Percentiles rank a stretch among this genome's conserved stretches.
phyloP scores from a whole-genome alignment of 2,888 invertebrate species.

The Eilema caniola region DNA sequence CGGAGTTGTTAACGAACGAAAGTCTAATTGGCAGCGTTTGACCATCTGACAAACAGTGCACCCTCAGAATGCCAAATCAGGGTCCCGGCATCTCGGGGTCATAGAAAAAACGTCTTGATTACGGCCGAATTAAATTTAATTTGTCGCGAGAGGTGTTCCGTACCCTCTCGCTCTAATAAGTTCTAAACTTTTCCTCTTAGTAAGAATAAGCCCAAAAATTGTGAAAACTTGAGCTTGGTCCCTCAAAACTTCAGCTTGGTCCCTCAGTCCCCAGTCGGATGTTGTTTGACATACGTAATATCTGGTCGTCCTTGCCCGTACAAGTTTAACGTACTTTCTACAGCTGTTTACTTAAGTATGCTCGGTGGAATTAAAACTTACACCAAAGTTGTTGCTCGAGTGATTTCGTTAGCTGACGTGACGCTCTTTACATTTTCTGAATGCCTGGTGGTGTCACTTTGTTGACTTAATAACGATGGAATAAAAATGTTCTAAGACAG shows the following conservation, averaged over 20 bases:
- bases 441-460: slow-evolving; percentile 4
- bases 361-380: slow-evolving; percentile 70
- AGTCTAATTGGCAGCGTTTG: slow-evolving; percentile 54
- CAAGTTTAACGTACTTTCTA: slow-evolving; percentile 57
- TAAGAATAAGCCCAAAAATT: slow-evolving; percentile 76
- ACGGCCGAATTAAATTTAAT: slow-evolving; percentile 69
- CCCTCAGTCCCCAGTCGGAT: slow-evolving; percentile 45
- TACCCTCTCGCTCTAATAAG: slow-evolving; percentile 77
- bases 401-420: slow-evolving; percentile 54
- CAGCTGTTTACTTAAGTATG: slow-evolving; percentile 68
- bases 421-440: slow-evolving; percentile 23
- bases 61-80: slow-evolving; percentile 52
- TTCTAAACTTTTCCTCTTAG: slow-evolving; percentile 75
- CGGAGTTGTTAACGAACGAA: slow-evolving; percentile 50
- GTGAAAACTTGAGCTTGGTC: slow-evolving; percentile 65
- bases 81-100: slow-evolving; percentile 38
- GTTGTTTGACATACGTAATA: slow-evolving; percentile 64
- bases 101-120: slow-evolving; percentile 51
- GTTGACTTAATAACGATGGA: neutral
- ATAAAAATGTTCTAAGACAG: neutral
- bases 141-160: slow-evolving; percentile 72
- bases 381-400: slow-evolving; percentile 62
- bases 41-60: slow-evolving; percentile 51
- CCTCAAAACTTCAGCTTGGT: slow-evolving; percentile 61
- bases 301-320: slow-evolving; percentile 47